Conservation (phyloP, 2,888 invertebrate genomes). For the Empis livida region DNA sequence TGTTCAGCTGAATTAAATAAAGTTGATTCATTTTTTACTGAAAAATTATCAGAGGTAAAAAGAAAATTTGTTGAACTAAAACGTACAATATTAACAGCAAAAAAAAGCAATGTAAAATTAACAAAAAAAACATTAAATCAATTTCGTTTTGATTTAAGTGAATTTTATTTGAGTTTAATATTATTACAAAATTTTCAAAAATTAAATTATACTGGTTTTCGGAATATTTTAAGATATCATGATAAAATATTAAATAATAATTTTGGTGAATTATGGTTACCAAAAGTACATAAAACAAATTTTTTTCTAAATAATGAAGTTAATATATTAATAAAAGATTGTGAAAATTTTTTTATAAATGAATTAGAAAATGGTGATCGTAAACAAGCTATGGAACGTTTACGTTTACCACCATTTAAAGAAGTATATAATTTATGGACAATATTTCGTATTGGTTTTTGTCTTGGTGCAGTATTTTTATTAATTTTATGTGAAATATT, state of each 20-base stretch:
- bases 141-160: slow-evolving; percentile 45
- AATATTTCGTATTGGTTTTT: slow-evolving; percentile 72
- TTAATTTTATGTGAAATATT: slow-evolving; percentile 57
- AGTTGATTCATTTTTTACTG: slow-evolving; percentile 80
- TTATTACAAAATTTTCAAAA: slow-evolving; percentile 80
- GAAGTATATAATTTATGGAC: slow-evolving; percentile 73
- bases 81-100: slow-evolving; percentile 30
- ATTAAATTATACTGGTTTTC: slow-evolving; percentile 76
- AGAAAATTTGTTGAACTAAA: slow-evolving; percentile 58
- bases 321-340: slow-evolving; percentile 67
- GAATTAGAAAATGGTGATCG: slow-evolving; percentile 67
- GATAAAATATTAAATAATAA: slow-evolving; percentile 64
- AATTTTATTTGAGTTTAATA: slow-evolving; percentile 77
- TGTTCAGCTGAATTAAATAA: slow-evolving; percentile 76
- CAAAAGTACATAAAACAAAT: slow-evolving; percentile 67
- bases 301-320: slow-evolving; percentile 79
- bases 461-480: slow-evolving; percentile 68
- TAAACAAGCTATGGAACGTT: slow-evolving; percentile 74
- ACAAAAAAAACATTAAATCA: slow-evolving; percentile 33
- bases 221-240: slow-evolving; percentile 84
- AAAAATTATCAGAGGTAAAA: slow-evolving; percentile 80
- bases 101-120: slow-evolving; percentile 44
- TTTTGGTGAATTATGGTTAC: slow-evolving; percentile 62
- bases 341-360: slow-evolving; percentile 55
- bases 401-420: slow-evolving; percentile 73